Evolutionary conservation across 2,797 vertebrate genomes (phyloP), one percentile per base, ranked within the genome.

Genomic region (Trematomus bernacchii): DNA sequence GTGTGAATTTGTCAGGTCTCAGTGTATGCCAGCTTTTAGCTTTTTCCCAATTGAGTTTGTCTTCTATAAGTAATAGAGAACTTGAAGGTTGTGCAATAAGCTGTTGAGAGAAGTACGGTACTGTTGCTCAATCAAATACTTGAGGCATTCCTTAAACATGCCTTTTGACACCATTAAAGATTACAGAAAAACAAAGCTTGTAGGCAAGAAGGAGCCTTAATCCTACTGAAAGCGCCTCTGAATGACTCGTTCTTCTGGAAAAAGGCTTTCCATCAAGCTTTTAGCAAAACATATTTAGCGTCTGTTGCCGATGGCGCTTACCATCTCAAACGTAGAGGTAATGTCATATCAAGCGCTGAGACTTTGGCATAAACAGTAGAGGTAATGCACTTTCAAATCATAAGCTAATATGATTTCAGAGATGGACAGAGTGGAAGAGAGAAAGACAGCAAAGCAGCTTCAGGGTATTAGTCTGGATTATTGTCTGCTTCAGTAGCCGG

Each of bases 381-480:
- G 77, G 91, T 90, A 91, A 93, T 94, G 88, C 85, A 91, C 89
- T 90, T 90, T 89, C 83, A 85, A 87, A 90, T 91, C 87, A 89
- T 73, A 73, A 71, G 79, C 79, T 93, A 92, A 93, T 91, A 80
- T 81, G 85, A 93, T 94, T 93, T 90, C 73, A 76, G 86, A 84
- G 82, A 91, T 89, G 85, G 87, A 90, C 74, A 66, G 75, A 84
- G 85, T 82, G 83, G 87, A 75, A 65, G 82, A 73, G 82, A 91
- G 76, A 88, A 87, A 88, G 85, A 77, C 84, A 78, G 82, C 80
- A 47, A 83, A 80, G 76, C 84, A 87, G 87, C 86, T 67, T 73
- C 70, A 55, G 82, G 79, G 82, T 83, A 91, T 93, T 87, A 87
- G 86, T 91, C 89, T 90, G 82, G 89, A 84, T 93, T 87, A 90